Base-by-base conservation (phyloP, 2,888 invertebrate species). In the Pristionchus maxplancki region DNA sequence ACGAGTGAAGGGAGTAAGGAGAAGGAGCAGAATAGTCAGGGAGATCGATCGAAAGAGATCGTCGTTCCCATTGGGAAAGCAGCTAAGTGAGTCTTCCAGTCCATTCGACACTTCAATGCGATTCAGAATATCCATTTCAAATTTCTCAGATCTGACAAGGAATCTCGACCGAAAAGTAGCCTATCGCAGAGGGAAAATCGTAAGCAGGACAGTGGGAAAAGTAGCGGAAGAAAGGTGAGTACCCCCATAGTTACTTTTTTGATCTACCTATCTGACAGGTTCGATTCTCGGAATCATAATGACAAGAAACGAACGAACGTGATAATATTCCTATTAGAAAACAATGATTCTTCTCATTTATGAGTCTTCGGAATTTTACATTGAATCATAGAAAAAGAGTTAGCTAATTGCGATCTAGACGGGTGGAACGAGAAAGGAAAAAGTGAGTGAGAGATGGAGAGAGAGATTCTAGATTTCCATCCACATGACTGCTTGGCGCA, bases 401-500 rank as follows among this genome's bases (percentile, higher is more conserved):
- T n/a, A n/a, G n/a, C n/a, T n/a, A n/a, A n/a, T n/a, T n/a, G n/a
- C n/a, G n/a, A n/a, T n/a, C n/a, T n/a, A n/a, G n/a, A n/a, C n/a
- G n/a, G n/a, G n/a, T n/a, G n/a, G n/a, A n/a, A n/a, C n/a, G n/a
- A n/a, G n/a, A n/a, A 24, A n/a, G 64, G 13, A 5, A 17, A 9
- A n/a, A 15, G 9, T 17, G 34, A 67, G 31, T 13, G 31, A 24
- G 40, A 34, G 13, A 24, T 74, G 74, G n/a, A 11, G 3, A 37
- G 24, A 34, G n/a, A 20, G 40, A 24, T 40, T 74, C 40, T 74
- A 34, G 17, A 24, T n/a, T 6, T 3, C 5, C 13, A 0, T 34
- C 11, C 0, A 3, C 84, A 40, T 67, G 86, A 67, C 86, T 53
- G 86, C 86, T 86, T 87, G 89, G 89, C 88, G 89, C 87, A 74